Base-by-base conservation (phyloP, 2,797 vertebrate genomes). In the Ptychadena robeensis region DNA sequence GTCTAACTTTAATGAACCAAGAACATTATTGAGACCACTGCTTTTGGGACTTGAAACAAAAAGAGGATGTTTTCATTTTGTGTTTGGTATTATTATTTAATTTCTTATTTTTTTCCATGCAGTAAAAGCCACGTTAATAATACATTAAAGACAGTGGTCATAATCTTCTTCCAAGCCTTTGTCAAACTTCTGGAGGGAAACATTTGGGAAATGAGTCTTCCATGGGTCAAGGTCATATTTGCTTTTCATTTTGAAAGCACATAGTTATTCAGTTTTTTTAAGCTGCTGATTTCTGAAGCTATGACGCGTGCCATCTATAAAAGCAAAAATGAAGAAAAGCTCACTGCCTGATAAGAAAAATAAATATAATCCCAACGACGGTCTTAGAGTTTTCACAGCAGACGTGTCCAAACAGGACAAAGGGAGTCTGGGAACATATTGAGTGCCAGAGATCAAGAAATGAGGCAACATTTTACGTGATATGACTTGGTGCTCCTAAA, bases 361-460 rank as follows among this genome's bases (percentile, higher is more conserved):
- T 48, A 18, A 28, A 61, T 28, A n/a, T 67, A 53, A 34, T 8
- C 32, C 28, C 38, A 31, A 4, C 2, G 37, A 28, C 18, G 3
- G 2, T n/a, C 27, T 34, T 4, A 4, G 7, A 32, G 18, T 35
- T 35, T 32, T 32, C 12, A 37, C 37, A 67, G 7, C 14, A 57
- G 48, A 44, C 80, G 63, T 0, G 80, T 37, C 28, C 65, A 74
- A 44, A 61, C 80, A 82, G 30, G n/a, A 31, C 15, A 57, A 68
- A 34, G 2, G 38, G 27, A 38, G 32, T 37, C 3, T 1, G 15
- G 48, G 31, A 72, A 37, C 35, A 35, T 69, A n/a, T 25, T 18
- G 18, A 57, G 15, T n/a, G 64, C 40, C 9, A 74, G 30, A 35
- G 44, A 61, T 25, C 57, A 15, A 61, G 32, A 27, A 12, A 15